Evolutionary conservation across 2,888 invertebrate species (phyloP).

Genomic region (Tenthredo distinguenda): DNA sequence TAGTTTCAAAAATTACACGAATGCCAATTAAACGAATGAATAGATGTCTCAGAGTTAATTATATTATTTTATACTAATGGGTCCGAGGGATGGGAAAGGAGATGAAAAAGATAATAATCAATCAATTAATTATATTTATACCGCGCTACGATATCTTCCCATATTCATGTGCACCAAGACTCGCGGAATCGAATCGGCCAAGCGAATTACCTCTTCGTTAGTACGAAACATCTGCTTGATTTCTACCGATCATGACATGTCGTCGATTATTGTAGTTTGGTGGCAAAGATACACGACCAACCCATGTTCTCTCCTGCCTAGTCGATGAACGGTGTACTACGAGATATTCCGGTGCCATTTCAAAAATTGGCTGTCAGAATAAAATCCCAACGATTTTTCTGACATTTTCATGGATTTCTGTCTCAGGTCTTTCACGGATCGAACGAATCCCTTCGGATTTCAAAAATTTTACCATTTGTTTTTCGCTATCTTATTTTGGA

Average conservation of each 20-base stretch:
- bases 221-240: not conserved
- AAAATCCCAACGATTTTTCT: not conserved
- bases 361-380: not conserved
- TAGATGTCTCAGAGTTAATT: not conserved
- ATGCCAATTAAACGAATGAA: slow-evolving; percentile 13
- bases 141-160: not conserved
- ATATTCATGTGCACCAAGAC: not conserved
- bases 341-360: too few relatives aligned
- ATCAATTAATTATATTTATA: not conserved
- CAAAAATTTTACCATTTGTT: not conserved
- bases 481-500: too few relatives aligned
- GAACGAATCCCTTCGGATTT: not conserved
- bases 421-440: too few relatives aligned
- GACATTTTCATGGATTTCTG: not conserved
- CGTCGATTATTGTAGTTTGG: not conserved
- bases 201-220: slow-evolving; percentile 17
- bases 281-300: not conserved
- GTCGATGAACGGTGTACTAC: too few relatives aligned
- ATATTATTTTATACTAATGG: not conserved
- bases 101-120: not conserved
- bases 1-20: not conserved
- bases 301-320: not conserved
- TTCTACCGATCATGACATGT: not conserved
- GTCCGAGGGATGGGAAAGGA: not conserved
- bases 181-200: not conserved